Percentiles rank a stretch among this genome's conserved stretches.
Conservation (phyloP, 2,797 vertebrate genomes). For the Sus cebifrons region DNA sequence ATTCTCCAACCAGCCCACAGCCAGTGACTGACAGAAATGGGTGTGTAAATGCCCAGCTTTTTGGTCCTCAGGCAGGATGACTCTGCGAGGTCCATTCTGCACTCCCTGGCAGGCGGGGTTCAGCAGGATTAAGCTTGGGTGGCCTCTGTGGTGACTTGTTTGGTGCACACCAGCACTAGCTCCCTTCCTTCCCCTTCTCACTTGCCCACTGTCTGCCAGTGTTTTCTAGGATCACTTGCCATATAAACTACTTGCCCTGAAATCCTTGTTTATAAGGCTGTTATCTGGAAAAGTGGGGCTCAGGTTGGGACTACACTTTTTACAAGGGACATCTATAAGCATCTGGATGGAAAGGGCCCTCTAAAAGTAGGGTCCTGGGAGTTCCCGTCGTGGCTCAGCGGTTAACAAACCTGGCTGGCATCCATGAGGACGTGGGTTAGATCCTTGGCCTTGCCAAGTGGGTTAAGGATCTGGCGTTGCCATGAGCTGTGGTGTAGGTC, state of each 20-base stretch:
- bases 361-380: neutral
- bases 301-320: neutral
- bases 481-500: too few relatives aligned
- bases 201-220: neutral
- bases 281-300: neutral
- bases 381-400: too few relatives aligned
- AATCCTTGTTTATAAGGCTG: slow-evolving; percentile 26
- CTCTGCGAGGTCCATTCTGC: neutral
- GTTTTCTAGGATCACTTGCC: neutral
- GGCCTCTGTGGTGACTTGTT: neutral
- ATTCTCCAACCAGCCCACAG: neutral
- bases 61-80: neutral
- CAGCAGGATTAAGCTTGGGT: neutral
- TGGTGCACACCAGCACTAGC: neutral
- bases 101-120: neutral
- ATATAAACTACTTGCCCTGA: neutral
- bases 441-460: too few relatives aligned
- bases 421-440: too few relatives aligned
- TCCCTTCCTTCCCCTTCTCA: neutral
- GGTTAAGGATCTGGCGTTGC: too few relatives aligned
- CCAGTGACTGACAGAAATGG: neutral
- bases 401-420: too few relatives aligned
- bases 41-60: neutral
- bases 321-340: neutral
- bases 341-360: neutral